These are phyloP conservation scores for Drosophila fuyamai DNA, from an alignment of 1,140 invertebrate species.

Conservation along the genomic window DNA sequence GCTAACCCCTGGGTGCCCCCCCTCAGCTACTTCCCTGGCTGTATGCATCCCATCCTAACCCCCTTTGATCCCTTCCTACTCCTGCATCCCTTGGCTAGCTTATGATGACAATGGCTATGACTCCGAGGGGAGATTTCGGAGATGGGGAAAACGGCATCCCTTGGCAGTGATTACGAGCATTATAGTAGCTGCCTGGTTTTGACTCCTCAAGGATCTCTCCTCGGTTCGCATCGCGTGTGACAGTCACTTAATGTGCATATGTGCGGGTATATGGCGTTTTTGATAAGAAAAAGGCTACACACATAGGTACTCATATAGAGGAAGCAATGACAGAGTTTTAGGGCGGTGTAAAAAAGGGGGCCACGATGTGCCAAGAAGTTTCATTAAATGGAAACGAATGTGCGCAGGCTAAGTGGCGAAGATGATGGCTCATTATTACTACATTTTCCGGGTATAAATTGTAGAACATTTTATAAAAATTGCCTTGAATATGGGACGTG, in stretches of 20 bases:
- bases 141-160: constrained; percentile 27
- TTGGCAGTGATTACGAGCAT: constrained; percentile 60
- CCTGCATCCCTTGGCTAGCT: constrained; percentile 33
- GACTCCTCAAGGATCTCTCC: constrained; percentile 52
- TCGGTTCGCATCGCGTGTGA: constrained; percentile 31
- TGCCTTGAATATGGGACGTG: too few species aligned
- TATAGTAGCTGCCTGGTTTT: constrained; percentile 52
- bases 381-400: constrained; percentile 41
- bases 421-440: constrained; percentile 23
- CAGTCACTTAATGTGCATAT: constrained; percentile 54
- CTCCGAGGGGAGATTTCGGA: constrained; percentile 21
- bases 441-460: constrained; percentile 17
- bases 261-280: constrained; percentile 32
- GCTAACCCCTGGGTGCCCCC: constrained; percentile 33
- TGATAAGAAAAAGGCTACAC: constrained; percentile 24
- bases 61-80: constrained; percentile 16
- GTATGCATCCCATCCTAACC: not conserved
- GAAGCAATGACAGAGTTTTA: constrained; percentile 23
- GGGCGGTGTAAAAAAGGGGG: constrained; percentile 20
- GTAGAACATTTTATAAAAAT: not conserved
- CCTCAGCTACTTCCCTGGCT: not conserved
- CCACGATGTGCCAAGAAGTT: constrained; percentile 15
- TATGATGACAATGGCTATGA: constrained; percentile 56
- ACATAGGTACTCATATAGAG: constrained; percentile 1
- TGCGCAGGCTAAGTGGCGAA: constrained; percentile 15